Conservation (phyloP, 1,140 invertebrate species). For the Onthophagus taurus region DNA sequence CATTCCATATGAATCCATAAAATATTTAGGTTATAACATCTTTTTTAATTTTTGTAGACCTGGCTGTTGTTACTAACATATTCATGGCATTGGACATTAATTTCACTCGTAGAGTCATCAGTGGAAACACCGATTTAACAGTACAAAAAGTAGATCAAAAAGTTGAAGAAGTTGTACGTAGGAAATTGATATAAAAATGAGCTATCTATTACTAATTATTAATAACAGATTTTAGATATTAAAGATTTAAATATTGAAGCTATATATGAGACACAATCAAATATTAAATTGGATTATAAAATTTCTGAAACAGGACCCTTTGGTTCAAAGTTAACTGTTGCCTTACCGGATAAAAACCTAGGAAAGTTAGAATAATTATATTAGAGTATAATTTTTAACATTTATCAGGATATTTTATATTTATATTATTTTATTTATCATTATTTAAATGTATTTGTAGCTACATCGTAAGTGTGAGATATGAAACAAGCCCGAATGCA, state of each 20-base stretch:
- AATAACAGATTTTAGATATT: conserved; percentile 68
- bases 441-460: too few relatives aligned
- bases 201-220: conserved; percentile 16
- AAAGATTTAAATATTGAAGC: conserved; percentile 57
- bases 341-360: conserved; percentile 43
- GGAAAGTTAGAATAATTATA: background rate
- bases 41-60: conserved; percentile 44
- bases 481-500: conserved; percentile 62
- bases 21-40: too few relatives aligned
- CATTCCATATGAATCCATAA: conserved; percentile 13
- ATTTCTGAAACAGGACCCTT: conserved; percentile 56
- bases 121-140: conserved; percentile 47
- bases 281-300: conserved; percentile 52
- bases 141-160: conserved; percentile 46
- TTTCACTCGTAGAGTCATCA: conserved; percentile 52
- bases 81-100: conserved; percentile 56
- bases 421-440: conserved; percentile 54
- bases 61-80: conserved; percentile 49
- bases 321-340: conserved; percentile 68
- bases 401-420: conserved; percentile 37
- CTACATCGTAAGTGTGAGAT: too few relatives aligned
- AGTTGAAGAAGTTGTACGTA: conserved; percentile 51
- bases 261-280: conserved; percentile 42
- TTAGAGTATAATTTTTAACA: conserved; percentile 4
- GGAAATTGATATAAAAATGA: too few relatives aligned